phyloP scores from a whole-genome alignment of 2,797 vertebrate genomes.

The Emydoidea blandingii region DNA sequence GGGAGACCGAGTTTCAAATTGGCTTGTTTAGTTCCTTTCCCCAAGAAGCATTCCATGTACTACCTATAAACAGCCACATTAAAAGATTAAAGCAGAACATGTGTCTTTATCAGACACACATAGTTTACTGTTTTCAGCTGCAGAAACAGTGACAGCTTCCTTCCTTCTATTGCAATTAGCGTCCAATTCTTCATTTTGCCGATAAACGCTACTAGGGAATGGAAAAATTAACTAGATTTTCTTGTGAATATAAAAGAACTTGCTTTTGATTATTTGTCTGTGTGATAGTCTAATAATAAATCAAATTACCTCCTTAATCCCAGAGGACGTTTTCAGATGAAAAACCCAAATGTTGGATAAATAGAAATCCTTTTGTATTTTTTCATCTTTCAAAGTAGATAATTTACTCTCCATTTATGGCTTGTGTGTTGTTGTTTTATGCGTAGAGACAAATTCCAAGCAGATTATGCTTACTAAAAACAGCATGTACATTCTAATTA shows the following conservation, averaged over 20 bases:
- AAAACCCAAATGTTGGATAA: slow-evolving; percentile 20
- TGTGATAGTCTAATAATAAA: slow-evolving; percentile 23
- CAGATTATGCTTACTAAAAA: not conserved
- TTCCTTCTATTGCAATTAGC: not conserved
- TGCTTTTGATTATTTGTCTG: not conserved
- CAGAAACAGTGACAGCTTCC: not conserved
- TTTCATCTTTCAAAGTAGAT: slow-evolving; percentile 10
- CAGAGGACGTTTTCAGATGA: not conserved
- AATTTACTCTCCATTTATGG: not conserved
- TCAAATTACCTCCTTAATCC: not conserved
- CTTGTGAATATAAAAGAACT: slow-evolving; percentile 21
- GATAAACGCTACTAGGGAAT: not conserved
- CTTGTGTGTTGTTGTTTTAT: not conserved
- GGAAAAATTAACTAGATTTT: slow-evolving; percentile 9
- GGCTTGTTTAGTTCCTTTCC: not conserved
- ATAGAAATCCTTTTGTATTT: not conserved
- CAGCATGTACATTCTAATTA: not conserved
- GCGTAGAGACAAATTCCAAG: not conserved
- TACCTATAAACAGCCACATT: not conserved
- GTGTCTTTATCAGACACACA: not conserved
- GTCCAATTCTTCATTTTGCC: not conserved
- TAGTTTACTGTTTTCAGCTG: slow-evolving; percentile 25
- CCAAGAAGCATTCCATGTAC: not conserved
- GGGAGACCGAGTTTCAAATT: not conserved
- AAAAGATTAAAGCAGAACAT: slow-evolving; percentile 34